These are phyloP conservation scores for Eupeodes latifasciatus DNA, from an alignment of 2,888 invertebrate genomes.

Conservation along the genomic window DNA sequence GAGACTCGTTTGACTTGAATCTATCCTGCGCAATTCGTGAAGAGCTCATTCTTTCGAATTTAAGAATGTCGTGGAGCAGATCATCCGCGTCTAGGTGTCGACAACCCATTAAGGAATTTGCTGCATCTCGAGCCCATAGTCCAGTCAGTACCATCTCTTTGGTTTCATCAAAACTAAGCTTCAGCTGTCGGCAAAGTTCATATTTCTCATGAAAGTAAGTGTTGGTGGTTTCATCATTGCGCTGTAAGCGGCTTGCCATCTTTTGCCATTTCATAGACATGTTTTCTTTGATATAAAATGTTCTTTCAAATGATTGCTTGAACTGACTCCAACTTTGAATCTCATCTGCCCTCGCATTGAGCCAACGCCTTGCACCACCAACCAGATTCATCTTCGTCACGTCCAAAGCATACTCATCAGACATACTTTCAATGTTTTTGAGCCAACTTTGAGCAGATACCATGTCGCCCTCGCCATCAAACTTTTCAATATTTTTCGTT, in stretches of 20 bases:
- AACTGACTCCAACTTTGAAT: neutral
- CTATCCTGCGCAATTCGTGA: conserved; percentile 1
- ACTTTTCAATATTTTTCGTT: no score
- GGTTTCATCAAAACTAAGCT: neutral
- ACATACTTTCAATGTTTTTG: no score
- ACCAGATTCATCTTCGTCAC: no score
- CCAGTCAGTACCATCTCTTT: conserved; percentile 24
- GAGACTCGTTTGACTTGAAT: conserved; percentile 2
- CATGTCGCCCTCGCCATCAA: no score
- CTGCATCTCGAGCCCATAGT: conserved; percentile 13
- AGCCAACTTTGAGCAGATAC: no score
- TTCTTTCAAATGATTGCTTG: neutral
- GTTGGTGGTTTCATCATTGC: conserved; percentile 11
- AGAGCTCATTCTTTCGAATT: conserved; percentile 17
- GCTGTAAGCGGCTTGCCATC: neutral
- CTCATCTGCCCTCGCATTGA: neutral
- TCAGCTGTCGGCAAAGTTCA: conserved; percentile 4
- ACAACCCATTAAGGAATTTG: conserved; percentile 19
- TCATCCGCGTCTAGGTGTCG: conserved; percentile 15
- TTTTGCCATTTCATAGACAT: neutral
- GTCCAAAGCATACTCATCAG: no score
- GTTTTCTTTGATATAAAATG: no score
- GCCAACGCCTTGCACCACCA: no score
- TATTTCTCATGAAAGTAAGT: conserved; percentile 24
- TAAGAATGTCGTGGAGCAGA: neutral